These are phyloP conservation scores for Rhynchopsitta pachyrhyncha DNA, from an alignment of 2,113 vertebrate genomes.

Conservation along the genomic window DNA sequence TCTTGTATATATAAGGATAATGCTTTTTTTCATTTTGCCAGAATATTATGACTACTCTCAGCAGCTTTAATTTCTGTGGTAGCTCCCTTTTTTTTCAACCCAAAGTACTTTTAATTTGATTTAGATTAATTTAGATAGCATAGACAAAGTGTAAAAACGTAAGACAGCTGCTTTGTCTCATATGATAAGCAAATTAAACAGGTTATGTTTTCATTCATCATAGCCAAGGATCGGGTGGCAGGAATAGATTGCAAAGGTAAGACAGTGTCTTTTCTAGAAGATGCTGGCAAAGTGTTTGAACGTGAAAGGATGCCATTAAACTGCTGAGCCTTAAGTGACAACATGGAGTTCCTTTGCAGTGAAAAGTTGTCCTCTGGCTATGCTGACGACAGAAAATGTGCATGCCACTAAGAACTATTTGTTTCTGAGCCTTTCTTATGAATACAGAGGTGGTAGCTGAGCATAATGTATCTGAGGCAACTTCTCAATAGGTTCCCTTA, in stretches of 20 bases:
- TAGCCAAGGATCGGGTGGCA: not conserved
- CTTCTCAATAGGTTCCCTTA: not conserved
- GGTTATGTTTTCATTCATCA: not conserved
- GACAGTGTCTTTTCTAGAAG: not conserved
- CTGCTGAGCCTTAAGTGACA: not conserved
- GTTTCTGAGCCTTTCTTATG: not conserved
- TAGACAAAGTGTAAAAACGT: not conserved
- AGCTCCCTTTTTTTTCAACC: not conserved
- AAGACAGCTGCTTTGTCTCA: constrained; percentile 6
- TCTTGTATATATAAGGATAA: not conserved
- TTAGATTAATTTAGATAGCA: constrained; percentile 10
- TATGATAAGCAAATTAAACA: not conserved
- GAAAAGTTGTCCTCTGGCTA: not conserved
- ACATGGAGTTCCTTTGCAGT: not conserved
- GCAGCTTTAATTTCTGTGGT: not conserved
- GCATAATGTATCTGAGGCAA: not conserved
- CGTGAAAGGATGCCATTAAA: not conserved
- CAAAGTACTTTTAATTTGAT: not conserved
- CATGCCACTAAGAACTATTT: not conserved
- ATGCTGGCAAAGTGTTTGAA: not conserved
- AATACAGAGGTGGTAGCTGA: not conserved
- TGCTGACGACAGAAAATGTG: not conserved
- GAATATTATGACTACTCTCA: not conserved
- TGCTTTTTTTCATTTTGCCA: not conserved
- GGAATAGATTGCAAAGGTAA: not conserved